Evolutionary conservation across 1,140 invertebrate species (phyloP).

Genomic region (Phymastichus coffea): DNA sequence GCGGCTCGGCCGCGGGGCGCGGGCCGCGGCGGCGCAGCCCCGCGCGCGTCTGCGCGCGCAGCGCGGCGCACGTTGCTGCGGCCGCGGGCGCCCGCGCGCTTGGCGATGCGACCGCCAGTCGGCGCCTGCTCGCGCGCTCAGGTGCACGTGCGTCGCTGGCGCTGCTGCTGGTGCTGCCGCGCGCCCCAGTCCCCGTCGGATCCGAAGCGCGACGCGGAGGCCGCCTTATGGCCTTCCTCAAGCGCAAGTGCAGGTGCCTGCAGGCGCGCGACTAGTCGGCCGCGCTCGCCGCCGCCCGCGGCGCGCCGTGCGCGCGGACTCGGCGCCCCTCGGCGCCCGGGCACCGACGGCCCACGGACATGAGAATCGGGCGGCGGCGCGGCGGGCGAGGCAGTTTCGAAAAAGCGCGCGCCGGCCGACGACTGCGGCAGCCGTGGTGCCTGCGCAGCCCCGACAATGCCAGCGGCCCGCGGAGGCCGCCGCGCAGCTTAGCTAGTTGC

Average conservation of each 20-base stretch:
- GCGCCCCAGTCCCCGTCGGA: too few species aligned
- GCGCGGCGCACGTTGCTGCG: too few species aligned
- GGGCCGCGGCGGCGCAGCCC: too few species aligned
- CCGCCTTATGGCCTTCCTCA: slow-evolving; percentile 14
- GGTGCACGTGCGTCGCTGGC: slow-evolving; percentile 31
- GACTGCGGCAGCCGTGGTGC: slow-evolving; percentile 22
- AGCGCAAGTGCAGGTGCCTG: slow-evolving; percentile 25
- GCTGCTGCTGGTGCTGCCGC: slow-evolving; percentile 4
- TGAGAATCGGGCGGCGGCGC: slow-evolving; percentile 6
- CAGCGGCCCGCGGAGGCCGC: too few species aligned
- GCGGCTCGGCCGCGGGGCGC: neutral
- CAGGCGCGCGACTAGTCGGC: neutral
- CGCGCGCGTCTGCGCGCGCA: slow-evolving; percentile 9
- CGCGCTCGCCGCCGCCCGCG: too few species aligned
- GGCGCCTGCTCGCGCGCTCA: slow-evolving; percentile 47
- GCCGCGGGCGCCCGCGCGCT: too few species aligned
- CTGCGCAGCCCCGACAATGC: slow-evolving; percentile 14
- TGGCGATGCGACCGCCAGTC: slow-evolving; percentile 43
- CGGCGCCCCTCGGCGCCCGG: too few species aligned
- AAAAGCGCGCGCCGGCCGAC: slow-evolving; percentile 25
- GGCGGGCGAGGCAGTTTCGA: slow-evolving; percentile 18
- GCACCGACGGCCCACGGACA: neutral
- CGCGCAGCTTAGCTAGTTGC: too few species aligned
- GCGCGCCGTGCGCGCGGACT: too few species aligned
- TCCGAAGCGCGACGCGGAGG: neutral